phyloP scores from a whole-genome alignment of 2,888 invertebrate species.

The Coecobrya sp. region DNA sequence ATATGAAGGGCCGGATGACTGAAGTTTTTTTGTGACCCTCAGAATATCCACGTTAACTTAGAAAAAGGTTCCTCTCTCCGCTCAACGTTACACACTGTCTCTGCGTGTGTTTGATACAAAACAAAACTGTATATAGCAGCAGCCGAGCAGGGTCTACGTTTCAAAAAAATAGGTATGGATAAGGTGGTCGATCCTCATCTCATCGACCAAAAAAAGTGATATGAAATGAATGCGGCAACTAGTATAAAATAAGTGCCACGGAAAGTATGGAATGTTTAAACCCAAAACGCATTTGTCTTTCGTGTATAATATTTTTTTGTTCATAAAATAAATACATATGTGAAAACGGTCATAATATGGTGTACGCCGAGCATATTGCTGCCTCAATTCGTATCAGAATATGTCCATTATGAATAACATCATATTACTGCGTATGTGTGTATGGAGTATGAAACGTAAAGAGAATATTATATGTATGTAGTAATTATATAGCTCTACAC shows the following conservation, averaged over 20 bases:
- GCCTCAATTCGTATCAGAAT: neutral
- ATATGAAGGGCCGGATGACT: slow-evolving; percentile 80
- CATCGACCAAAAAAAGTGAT: slow-evolving; percentile 49
- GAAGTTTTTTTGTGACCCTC: slow-evolving; percentile 78
- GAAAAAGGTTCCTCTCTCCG: slow-evolving; percentile 27
- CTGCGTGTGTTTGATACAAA: slow-evolving; percentile 1
- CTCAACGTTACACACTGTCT: neutral
- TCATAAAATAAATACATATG: slow-evolving; percentile 34
- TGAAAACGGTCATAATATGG: neutral
- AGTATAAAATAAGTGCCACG: neutral
- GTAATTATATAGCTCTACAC: slow-evolving; percentile 50
- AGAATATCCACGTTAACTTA: slow-evolving; percentile 26
- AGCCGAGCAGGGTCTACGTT: slow-evolving; percentile 27
- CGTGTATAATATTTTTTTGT: slow-evolving; percentile 31
- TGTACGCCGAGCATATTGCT: slow-evolving; percentile 7
- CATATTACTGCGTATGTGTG: neutral
- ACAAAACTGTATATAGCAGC: slow-evolving; percentile 40
- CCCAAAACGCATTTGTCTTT: slow-evolving; percentile 48
- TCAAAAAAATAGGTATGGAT: neutral
- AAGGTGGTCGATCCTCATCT: slow-evolving; percentile 60
- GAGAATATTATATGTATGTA: neutral
- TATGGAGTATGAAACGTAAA: neutral
- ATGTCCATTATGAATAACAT: neutral
- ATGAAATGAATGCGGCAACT: slow-evolving; percentile 44
- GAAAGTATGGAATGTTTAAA: slow-evolving; percentile 54